These are phyloP conservation scores for Ectobius pallidus DNA, from an alignment of 2,888 invertebrate species.

Conservation along the genomic window DNA sequence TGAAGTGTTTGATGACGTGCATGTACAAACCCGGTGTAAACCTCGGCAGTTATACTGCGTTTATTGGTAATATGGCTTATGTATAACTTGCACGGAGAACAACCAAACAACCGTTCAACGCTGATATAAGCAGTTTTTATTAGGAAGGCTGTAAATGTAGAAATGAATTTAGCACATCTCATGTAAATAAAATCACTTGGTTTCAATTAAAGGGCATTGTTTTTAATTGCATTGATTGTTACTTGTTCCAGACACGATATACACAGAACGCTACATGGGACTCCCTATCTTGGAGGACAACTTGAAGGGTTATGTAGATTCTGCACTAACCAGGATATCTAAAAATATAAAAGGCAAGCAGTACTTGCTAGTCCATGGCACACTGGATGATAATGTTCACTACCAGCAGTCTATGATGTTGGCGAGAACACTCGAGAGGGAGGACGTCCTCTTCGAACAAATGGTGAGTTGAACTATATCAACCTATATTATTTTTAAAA, in stretches of 20 bases:
- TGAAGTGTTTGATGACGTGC: no score
- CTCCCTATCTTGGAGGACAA: constrained; percentile 75
- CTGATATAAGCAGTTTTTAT: no score
- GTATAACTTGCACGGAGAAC: no score
- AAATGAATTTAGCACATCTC: no score
- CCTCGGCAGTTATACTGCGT: no score
- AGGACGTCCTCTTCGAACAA: constrained; percentile 88
- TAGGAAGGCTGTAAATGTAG: no score
- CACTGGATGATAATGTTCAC: constrained; percentile 95
- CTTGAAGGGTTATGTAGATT: constrained; percentile 71
- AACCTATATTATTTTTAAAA: neutral
- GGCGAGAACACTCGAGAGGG: constrained; percentile 81
- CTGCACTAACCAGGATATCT: constrained; percentile 75
- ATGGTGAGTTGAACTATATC: constrained; percentile 67
- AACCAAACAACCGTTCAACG: no score
- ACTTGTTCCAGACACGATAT: constrained; percentile 85
- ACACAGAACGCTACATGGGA: constrained; percentile 97
- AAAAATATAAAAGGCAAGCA: constrained; percentile 73
- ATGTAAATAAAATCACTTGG: no score
- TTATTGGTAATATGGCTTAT: no score
- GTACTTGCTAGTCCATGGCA: constrained; percentile 92
- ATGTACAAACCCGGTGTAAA: no score
- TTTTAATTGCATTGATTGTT: neutral
- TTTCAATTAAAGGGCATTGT: neutral
- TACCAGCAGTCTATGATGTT: constrained; percentile 96